Conservation (phyloP, 2,113 vertebrate genomes). For the Periophthalmus modestus region DNA sequence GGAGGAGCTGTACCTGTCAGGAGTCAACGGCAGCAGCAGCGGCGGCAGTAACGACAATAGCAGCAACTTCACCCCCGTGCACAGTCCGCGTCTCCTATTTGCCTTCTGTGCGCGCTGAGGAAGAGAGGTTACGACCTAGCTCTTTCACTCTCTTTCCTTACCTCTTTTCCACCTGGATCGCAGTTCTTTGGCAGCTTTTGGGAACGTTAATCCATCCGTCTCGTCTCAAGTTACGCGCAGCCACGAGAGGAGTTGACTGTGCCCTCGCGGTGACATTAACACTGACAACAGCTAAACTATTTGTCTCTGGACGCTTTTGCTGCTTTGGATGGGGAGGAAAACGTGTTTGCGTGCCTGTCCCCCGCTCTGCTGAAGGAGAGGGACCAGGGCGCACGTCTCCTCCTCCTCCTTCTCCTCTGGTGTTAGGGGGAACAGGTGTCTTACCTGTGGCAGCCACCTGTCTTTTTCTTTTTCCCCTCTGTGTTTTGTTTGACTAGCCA, state of each 20-base stretch:
- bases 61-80: slow-evolving; percentile 65
- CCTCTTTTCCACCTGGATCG: slow-evolving; percentile 19
- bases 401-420: slow-evolving; percentile 31
- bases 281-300: slow-evolving; percentile 21
- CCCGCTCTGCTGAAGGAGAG: slow-evolving; percentile 45
- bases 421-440: slow-evolving; percentile 76
- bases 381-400: slow-evolving; percentile 11
- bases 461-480: slow-evolving; percentile 35
- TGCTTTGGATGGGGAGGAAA: slow-evolving; percentile 60
- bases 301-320: background rate
- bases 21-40: slow-evolving; percentile 51
- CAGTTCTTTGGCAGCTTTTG: slow-evolving; percentile 28
- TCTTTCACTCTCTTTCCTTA: slow-evolving; percentile 14
- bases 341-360: slow-evolving; percentile 34
- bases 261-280: slow-evolving; percentile 56
- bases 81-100: slow-evolving; percentile 9
- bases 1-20: slow-evolving; percentile 67
- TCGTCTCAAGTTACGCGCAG: slow-evolving; percentile 73
- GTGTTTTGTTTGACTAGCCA: slow-evolving; percentile 40
- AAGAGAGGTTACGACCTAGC: slow-evolving; percentile 12
- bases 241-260: slow-evolving; percentile 38
- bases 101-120: slow-evolving; percentile 14
- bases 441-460: slow-evolving; percentile 75
- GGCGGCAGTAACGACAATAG: slow-evolving; percentile 53
- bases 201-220: slow-evolving; percentile 39